These are phyloP conservation scores for Nothocercus julius DNA, from an alignment of 2,113 vertebrate genomes.

Conservation along the genomic window DNA sequence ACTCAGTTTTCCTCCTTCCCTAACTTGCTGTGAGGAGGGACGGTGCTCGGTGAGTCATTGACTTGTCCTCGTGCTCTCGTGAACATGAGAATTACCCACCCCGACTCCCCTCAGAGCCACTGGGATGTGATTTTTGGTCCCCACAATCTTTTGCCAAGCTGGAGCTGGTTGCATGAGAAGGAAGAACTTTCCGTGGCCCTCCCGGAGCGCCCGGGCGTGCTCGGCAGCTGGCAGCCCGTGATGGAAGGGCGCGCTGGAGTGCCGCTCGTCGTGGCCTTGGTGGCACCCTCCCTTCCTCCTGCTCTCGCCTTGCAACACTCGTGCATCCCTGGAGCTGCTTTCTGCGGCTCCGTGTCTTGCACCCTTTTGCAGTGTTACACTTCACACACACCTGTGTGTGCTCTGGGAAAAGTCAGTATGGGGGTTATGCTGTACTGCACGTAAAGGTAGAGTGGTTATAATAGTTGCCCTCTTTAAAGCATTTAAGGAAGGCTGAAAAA, in stretches of 20 bases:
- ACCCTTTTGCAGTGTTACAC: not conserved
- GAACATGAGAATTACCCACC: not conserved
- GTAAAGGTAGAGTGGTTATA: not conserved
- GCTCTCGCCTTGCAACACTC: not conserved
- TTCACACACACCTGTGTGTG: not conserved
- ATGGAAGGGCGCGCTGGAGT: not conserved
- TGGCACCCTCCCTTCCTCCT: not conserved
- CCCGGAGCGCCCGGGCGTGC: not conserved
- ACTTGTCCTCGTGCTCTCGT: not conserved
- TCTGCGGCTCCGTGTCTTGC: not conserved
- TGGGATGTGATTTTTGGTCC: not conserved
- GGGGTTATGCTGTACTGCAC: not conserved
- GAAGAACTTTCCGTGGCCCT: not conserved
- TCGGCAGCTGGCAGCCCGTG: not conserved
- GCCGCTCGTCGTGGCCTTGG: not conserved
- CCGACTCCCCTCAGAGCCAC: not conserved
- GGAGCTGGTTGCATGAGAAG: not conserved
- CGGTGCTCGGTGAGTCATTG: not conserved
- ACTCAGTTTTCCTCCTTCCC: not conserved
- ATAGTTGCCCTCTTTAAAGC: not conserved
- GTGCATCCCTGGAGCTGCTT: not conserved
- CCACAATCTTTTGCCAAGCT: not conserved
- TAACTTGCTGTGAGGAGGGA: not conserved
- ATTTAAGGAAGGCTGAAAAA: not conserved
- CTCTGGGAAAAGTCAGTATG: not conserved